phyloP scores from a whole-genome alignment of 2,888 invertebrate species.

The Limnephilus lunatus region DNA sequence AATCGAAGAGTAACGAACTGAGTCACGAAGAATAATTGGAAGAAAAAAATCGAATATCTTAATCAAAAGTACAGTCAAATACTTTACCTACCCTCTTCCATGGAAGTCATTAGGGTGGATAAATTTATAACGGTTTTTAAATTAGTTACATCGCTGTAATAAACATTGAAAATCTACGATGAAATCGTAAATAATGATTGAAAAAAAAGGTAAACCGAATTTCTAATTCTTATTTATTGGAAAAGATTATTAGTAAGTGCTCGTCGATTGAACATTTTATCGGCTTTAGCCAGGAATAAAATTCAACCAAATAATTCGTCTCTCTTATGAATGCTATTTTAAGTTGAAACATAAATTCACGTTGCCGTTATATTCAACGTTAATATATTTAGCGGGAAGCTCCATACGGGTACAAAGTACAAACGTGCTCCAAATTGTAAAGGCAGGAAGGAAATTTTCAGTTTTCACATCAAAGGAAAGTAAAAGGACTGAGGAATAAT shows the following conservation, averaged over 20 bases:
- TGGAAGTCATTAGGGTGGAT: no score
- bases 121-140: no score
- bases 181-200: no score
- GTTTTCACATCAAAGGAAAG: neutral
- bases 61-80: no score
- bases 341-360: neutral
- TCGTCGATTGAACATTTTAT: neutral
- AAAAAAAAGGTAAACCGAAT: neutral
- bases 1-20: no score
- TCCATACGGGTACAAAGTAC: neutral
- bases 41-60: no score
- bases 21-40: no score
- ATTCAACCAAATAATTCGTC: neutral
- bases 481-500: neutral
- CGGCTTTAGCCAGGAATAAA: neutral
- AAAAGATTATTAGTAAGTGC: neutral
- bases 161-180: no score
- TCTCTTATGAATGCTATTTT: neutral
- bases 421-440: neutral
- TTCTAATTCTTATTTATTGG: neutral
- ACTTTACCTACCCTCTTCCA: no score
- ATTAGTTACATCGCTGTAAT: no score
- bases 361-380: neutral
- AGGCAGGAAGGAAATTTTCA: neutral
- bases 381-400: neutral